phyloP scores from a whole-genome alignment of 2,797 vertebrate genomes.

The Sebastes minor region DNA sequence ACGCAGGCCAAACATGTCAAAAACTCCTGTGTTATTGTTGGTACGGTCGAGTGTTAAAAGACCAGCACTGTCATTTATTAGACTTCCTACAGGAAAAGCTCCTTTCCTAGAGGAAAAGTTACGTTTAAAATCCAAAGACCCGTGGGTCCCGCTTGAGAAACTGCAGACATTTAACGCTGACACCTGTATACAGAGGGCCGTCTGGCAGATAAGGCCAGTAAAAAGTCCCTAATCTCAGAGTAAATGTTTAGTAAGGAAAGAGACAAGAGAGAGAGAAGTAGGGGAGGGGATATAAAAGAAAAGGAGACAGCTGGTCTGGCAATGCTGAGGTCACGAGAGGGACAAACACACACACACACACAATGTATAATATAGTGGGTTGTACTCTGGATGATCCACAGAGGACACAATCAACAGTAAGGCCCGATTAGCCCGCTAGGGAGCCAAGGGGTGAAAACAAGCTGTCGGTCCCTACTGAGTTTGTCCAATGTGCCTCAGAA shows the following conservation, averaged over 20 bases:
- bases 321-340: conserved; percentile 46
- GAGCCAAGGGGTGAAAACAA: neutral
- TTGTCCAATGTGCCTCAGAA: neutral
- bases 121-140: conserved; percentile 1
- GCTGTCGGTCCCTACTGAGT: neutral
- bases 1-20: conserved; percentile 5
- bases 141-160: conserved; percentile 40
- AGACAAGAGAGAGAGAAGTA: conserved; percentile 8
- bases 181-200: conserved; percentile 42
- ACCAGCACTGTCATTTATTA: conserved; percentile 35
- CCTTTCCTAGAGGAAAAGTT: conserved; percentile 6
- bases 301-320: conserved; percentile 57
- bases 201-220: conserved; percentile 34
- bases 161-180: conserved; percentile 42
- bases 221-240: conserved; percentile 49
- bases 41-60: conserved; percentile 3
- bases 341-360: conserved; percentile 22
- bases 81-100: conserved; percentile 36
- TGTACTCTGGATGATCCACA: neutral
- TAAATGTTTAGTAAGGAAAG: conserved; percentile 60
- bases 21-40: conserved; percentile 29
- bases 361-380: neutral
- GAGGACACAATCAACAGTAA: no score
- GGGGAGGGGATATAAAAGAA: conserved; percentile 6
- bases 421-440: no score